Evolutionary conservation across 2,113 vertebrate species (phyloP).

Genomic region (Engraulis encrasicolus): DNA sequence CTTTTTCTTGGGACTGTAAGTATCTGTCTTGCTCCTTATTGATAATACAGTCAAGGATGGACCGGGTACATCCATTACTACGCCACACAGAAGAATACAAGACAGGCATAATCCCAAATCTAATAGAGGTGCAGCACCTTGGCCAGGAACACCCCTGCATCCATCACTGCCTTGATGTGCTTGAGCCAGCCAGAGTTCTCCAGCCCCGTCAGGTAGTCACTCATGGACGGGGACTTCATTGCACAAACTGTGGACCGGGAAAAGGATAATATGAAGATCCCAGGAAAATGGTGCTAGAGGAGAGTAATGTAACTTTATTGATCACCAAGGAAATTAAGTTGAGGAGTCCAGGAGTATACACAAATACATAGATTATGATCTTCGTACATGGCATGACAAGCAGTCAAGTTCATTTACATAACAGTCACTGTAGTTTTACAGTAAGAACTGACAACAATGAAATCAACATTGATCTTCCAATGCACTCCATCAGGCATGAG

Average conservation of each 20-base stretch:
- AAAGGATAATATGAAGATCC: neutral
- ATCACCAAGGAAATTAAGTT: too few species aligned
- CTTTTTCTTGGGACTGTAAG: neutral
- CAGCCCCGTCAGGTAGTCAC: conserved; percentile 80
- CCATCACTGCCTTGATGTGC: conserved; percentile 85
- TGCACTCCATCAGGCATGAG: neutral
- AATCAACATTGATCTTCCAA: neutral
- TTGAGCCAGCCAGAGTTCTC: conserved; percentile 84
- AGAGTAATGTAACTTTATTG: too few species aligned
- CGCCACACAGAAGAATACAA: too few species aligned
- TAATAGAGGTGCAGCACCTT: conserved; percentile 68
- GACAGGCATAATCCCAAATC: neutral
- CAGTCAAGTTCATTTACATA: neutral
- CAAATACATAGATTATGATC: too few species aligned
- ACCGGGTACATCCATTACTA: too few species aligned
- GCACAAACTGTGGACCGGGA: conserved; percentile 73
- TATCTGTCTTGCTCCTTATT: neutral
- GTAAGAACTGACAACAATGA: neutral
- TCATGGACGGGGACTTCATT: conserved; percentile 81
- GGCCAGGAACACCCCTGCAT: conserved; percentile 79
- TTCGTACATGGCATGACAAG: too few species aligned
- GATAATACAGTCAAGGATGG: neutral
- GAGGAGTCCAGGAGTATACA: too few species aligned
- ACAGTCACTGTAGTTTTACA: neutral
- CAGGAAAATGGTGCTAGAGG: too few species aligned